A percentile compares a stretch with the other conserved stretches of the same genome.
Conservation (phyloP, 2,888 invertebrate species). For the Hyppa rectilinea region DNA sequence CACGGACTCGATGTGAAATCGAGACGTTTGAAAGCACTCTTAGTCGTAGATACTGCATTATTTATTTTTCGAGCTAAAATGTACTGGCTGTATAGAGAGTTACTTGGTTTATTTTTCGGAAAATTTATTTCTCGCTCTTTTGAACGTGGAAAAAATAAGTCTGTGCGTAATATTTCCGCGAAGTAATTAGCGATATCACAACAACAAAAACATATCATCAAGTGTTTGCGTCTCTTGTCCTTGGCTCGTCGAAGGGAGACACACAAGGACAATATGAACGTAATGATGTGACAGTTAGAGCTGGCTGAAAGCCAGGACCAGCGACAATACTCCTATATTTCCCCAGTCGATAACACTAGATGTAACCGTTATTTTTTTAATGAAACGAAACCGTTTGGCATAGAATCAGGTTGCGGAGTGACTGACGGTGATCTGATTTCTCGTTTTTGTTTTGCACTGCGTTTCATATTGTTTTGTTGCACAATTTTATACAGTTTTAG, state of each 20-base stretch:
- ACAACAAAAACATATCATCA: conserved; percentile 53
- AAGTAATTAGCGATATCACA: conserved; percentile 52
- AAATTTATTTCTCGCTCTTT: conserved; percentile 17
- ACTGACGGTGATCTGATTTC: conserved; percentile 41
- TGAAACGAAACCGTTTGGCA: conserved; percentile 44
- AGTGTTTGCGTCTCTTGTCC: conserved; percentile 52
- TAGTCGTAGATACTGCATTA: conserved; percentile 52
- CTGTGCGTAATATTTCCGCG: conserved; percentile 5
- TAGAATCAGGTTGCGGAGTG: conserved; percentile 59
- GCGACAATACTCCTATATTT: conserved; percentile 79
- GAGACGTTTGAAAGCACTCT: conserved; percentile 57
- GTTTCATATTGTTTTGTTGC: conserved; percentile 36
- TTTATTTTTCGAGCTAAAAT: conserved; percentile 47
- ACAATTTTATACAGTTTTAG: conserved; percentile 21
- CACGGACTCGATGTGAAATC: conserved; percentile 43
- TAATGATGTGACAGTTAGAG: conserved; percentile 68
- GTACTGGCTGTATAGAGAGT: conserved; percentile 6
- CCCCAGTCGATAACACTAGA: conserved; percentile 78
- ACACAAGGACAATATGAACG: conserved; percentile 59
- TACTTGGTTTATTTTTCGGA: conserved; percentile 22
- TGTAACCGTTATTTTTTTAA: conserved; percentile 43
- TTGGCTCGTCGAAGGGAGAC: conserved; percentile 39
- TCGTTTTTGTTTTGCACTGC: conserved; percentile 19
- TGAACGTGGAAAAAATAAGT: conserved; percentile 33
- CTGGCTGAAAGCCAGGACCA: conserved; percentile 79